phyloP scores from a whole-genome alignment of 2,888 invertebrate species.

The Plebejus melissa region DNA sequence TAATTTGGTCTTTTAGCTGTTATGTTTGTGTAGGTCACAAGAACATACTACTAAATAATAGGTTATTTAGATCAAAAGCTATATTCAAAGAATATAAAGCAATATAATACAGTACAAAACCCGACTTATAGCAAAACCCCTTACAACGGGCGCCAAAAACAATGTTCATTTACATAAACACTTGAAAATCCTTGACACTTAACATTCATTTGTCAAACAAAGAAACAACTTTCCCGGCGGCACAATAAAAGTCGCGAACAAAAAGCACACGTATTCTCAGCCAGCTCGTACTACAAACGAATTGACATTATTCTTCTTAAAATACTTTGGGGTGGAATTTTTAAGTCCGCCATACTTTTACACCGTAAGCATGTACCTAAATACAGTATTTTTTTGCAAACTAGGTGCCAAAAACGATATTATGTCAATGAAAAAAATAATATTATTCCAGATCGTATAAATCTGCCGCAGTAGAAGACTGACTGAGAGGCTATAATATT shows the following conservation, averaged over 20 bases:
- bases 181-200: slow-evolving; percentile 18
- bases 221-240: slow-evolving; percentile 19
- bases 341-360: slow-evolving; percentile 1
- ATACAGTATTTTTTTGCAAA: too few relatives aligned
- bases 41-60: too few relatives aligned
- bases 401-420: too few relatives aligned
- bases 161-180: slow-evolving; percentile 20
- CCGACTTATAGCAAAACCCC: not conserved
- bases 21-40: too few relatives aligned
- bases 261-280: slow-evolving; percentile 18
- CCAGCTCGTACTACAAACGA: slow-evolving; percentile 11
- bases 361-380: not conserved
- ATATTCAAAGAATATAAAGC: not conserved
- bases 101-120: not conserved
- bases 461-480: too few relatives aligned
- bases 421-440: too few relatives aligned
- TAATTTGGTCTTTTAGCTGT: too few relatives aligned
- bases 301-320: slow-evolving; percentile 13
- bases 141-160: slow-evolving; percentile 5
- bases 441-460: too few relatives aligned
- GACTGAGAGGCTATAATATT: too few relatives aligned
- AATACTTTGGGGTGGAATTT: slow-evolving; percentile 20
- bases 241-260: slow-evolving; percentile 24
- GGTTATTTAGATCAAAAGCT: not conserved
- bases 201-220: slow-evolving; percentile 23